phyloP scores from a whole-genome alignment of 2,797 vertebrate species.

The Rhinatrema bivittatum region DNA sequence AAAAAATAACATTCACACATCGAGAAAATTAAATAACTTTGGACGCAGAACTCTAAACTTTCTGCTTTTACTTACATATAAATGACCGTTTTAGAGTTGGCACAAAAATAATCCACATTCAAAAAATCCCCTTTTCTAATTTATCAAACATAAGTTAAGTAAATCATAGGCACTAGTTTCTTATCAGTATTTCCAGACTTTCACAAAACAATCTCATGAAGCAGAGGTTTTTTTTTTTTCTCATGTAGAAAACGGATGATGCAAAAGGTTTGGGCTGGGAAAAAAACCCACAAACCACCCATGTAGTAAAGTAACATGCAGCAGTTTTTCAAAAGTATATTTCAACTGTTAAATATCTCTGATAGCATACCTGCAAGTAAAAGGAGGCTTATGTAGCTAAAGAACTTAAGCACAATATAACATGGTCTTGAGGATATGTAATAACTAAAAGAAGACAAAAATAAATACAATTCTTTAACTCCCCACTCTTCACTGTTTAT shows the following conservation, averaged over 20 bases:
- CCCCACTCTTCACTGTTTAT: too few relatives aligned
- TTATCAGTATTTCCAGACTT: slow-evolving; percentile 57
- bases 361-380: slow-evolving; percentile 43
- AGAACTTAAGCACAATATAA: slow-evolving; percentile 41
- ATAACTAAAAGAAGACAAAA: slow-evolving; percentile 35
- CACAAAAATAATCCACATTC: slow-evolving; percentile 77
- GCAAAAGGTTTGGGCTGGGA: slow-evolving; percentile 46
- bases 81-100: slow-evolving; percentile 71
- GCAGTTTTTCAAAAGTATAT: slow-evolving; percentile 51
- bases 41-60: slow-evolving; percentile 61
- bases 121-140: slow-evolving; percentile 64
- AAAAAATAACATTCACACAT: slow-evolving; percentile 71
- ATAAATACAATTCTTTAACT: too few relatives aligned
- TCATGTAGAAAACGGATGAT: slow-evolving; percentile 49
- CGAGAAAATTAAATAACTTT: slow-evolving; percentile 71
- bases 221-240: slow-evolving; percentile 61
- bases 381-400: slow-evolving; percentile 37
- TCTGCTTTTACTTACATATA: slow-evolving; percentile 69
- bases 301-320: slow-evolving; percentile 47
- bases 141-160: slow-evolving; percentile 69
- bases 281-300: too few relatives aligned
- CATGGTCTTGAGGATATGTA: slow-evolving; percentile 18
- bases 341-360: slow-evolving; percentile 32
- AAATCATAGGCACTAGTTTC: slow-evolving; percentile 98
- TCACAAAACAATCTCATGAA: slow-evolving; percentile 43